Base-by-base conservation (phyloP, 2,113 vertebrate species). In the Tragelaphus strepsiceros region DNA sequence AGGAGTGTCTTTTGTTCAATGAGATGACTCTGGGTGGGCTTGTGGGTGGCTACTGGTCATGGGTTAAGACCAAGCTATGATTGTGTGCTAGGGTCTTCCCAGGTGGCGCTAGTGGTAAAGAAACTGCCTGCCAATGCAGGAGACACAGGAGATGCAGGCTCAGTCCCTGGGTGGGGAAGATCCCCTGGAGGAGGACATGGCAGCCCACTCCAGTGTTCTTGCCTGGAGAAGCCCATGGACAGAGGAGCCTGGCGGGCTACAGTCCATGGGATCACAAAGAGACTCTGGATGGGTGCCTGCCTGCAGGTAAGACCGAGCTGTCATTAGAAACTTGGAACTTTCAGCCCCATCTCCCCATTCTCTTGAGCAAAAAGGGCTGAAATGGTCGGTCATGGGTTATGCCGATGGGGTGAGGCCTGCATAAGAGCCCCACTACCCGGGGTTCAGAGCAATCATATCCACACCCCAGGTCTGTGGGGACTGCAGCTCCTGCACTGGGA, bases 401-500 rank as follows among this genome's bases (percentile, higher is more conserved):
- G 39, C 22, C 30, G 2, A n/a, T 13, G 0, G 7, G 9, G 5
- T 7, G 28, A 19, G 49, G 93, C 30, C 15, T 49, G 49, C 32
- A 0, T 16, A 11, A 53, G 11, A 35, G 17, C 4, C 84, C 28
- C 13, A 17, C 1, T 5, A 15, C 10, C 1, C 3, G 5, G 86
- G 26, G 39, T 10, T 88, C 39, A 5, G 59, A 5, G 39, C 4
- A 24, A 22, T 32, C 39, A 3, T 16, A 9, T 8, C n/a, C 77
- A 12, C 5, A 24, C 5, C 86, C 86, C 16, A 7, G 16, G 59
- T 15, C 28, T 8, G 1, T 2, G 12, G 51, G 35, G 30, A 35
- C 30, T 3, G 16, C 10, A 9, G 35, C 86, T 16, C 28, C 93
- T 26, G 13, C 2, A 1, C 64, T 1, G 30, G 64, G 30, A 43